phyloP scores from a whole-genome alignment of 2,797 vertebrate species.

The Hyperoplus immaculatus region DNA sequence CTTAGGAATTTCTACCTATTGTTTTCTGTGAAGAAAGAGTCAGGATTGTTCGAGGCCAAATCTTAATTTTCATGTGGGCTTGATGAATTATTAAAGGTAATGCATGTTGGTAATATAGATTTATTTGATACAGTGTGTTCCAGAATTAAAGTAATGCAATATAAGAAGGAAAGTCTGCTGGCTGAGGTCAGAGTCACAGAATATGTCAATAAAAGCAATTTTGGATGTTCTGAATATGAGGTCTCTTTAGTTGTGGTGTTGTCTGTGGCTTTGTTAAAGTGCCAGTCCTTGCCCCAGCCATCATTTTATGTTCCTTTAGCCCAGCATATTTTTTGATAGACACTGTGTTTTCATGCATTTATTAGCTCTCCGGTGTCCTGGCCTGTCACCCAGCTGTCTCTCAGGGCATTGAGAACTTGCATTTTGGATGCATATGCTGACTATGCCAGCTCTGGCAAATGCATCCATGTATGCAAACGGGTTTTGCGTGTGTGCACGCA shows the following conservation, averaged over 20 bases:
- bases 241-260: constrained; percentile 57
- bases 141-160: constrained; percentile 45
- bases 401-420: constrained; percentile 44
- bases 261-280: constrained; percentile 56
- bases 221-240: constrained; percentile 55
- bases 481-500: neutral
- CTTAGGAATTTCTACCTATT: constrained; percentile 12
- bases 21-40: neutral
- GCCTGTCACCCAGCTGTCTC: constrained; percentile 64
- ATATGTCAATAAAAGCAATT: constrained; percentile 56
- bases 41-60: constrained; percentile 14
- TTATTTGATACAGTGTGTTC: constrained; percentile 30
- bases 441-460: constrained; percentile 55
- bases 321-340: constrained; percentile 56
- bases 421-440: constrained; percentile 51
- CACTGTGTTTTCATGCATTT: constrained; percentile 62
- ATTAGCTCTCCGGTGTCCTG: constrained; percentile 66
- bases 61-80: neutral
- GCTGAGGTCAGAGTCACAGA: constrained; percentile 32
- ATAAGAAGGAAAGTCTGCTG: constrained; percentile 37
- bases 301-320: constrained; percentile 53
- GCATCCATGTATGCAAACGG: constrained; percentile 24
- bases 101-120: constrained; percentile 7
- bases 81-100: neutral
- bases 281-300: constrained; percentile 54